Base-by-base conservation (phyloP, 2,888 invertebrate genomes). In the Drosophila prolongata region DNA sequence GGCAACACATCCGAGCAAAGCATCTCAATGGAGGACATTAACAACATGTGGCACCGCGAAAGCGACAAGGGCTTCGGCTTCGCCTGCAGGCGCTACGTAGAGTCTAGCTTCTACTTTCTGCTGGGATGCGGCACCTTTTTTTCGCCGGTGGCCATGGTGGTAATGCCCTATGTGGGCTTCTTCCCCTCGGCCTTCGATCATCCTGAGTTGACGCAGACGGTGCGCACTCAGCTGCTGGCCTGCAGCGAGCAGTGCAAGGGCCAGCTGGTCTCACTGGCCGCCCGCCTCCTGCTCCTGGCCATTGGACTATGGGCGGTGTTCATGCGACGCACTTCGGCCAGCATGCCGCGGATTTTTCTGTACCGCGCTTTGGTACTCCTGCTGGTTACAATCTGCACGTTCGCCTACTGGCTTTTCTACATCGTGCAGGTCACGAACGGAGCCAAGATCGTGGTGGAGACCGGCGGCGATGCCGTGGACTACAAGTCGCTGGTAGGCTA, bases 401-500 rank as follows among this genome's bases (percentile, higher is more conserved):
- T 99, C 93, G 96, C 98, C 5, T 99, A 98, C 93, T 99, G 99
- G 99, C 93, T 99, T 16, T 99, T 99, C 93, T 99, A 99, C 92
- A 95, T 97, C 86, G 98, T 99, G 55, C 97, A 99, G 92, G 91
- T 91, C 62, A 96, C 96, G 0, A 96, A 96, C 91, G 95, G 96
- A 16, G 95, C 96, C 0, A 95, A 96, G 92, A 96, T 96, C 59
- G 94, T 96, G 8, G 95, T 95, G 0, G 95, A 96, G 58, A 92
- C 91, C 0, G 96, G 95, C 0, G 96, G 96, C 88, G 95, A 96
- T 92, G 96, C 96, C 10, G 94, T 95, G 44, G 96, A 97, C 91
- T 98, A 98, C 91, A 96, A 96, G 91, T 96, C 96, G 24, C 93
- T 99, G 89, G 98, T 99, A 30, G 95, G 96, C 58, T 99, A 98